Evolutionary conservation across 2,113 vertebrate genomes (phyloP).

Genomic region (Clarias macrocephalus): DNA sequence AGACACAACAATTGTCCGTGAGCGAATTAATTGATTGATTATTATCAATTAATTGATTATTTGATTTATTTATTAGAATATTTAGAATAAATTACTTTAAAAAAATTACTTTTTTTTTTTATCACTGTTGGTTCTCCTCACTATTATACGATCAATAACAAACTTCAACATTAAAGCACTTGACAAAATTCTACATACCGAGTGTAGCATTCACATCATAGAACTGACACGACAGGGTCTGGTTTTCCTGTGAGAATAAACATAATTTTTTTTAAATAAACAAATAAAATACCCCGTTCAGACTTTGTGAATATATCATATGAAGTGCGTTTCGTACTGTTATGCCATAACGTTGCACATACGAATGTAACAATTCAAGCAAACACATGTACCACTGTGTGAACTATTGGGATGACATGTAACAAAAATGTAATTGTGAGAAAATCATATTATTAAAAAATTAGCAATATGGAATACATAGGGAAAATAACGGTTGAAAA

Average conservation of each 20-base stretch:
- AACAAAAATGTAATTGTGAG: neutral
- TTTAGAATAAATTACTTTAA: too few species aligned
- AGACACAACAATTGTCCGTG: neutral
- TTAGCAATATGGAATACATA: neutral
- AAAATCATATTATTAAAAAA: neutral
- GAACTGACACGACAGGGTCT: constrained; percentile 31
- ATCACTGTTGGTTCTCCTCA: neutral
- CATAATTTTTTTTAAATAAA: too few species aligned
- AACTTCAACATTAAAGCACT: neutral
- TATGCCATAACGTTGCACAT: neutral
- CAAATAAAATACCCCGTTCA: neutral
- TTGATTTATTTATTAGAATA: too few species aligned
- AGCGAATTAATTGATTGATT: too few species aligned
- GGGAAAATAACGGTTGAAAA: neutral
- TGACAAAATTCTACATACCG: constrained; percentile 28
- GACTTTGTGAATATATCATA: neutral
- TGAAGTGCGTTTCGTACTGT: neutral
- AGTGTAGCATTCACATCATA: constrained; percentile 16
- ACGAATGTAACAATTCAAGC: neutral
- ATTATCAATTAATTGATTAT: too few species aligned
- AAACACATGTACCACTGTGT: neutral
- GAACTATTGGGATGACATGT: neutral
- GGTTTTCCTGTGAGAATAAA: constrained; percentile 14
- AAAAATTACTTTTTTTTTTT: neutral
- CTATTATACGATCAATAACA: too few species aligned